Percentiles rank a stretch among this genome's conserved stretches.
These are phyloP conservation scores for Nannospalax galili DNA, from an alignment of 2,113 vertebrate species.

Conservation along the genomic window DNA sequence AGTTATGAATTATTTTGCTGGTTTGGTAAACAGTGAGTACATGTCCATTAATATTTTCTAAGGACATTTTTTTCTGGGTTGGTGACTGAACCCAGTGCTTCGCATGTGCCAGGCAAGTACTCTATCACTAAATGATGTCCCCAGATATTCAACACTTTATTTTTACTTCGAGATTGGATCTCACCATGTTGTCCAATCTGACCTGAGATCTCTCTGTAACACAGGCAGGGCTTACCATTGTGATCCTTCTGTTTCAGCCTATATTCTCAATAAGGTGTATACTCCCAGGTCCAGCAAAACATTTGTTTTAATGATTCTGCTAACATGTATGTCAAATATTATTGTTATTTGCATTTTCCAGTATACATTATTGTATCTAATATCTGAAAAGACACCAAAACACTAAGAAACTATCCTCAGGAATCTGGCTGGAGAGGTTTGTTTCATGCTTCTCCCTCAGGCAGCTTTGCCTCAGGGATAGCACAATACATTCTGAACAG, in stretches of 20 bases:
- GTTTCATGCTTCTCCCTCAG: neutral
- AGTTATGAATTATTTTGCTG: neutral
- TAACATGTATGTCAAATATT: neutral
- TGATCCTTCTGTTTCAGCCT: neutral
- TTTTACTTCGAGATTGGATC: neutral
- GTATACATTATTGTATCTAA: neutral
- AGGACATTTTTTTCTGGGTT: neutral
- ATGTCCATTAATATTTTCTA: neutral
- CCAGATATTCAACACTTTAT: too few relatives aligned
- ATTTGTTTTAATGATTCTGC: neutral
- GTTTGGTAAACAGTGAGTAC: conserved; percentile 22
- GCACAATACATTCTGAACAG: conserved; percentile 5
- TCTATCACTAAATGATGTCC: neutral
- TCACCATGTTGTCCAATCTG: neutral
- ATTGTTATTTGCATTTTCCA: neutral
- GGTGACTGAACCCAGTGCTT: neutral
- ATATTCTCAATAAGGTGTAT: too few relatives aligned
- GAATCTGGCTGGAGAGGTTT: neutral
- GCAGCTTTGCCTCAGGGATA: too few relatives aligned
- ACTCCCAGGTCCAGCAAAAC: neutral
- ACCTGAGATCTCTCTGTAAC: neutral
- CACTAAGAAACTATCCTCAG: neutral
- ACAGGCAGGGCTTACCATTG: neutral
- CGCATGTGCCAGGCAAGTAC: neutral
- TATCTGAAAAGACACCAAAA: conserved; percentile 6